Conservation (phyloP, 2,797 vertebrate genomes). For the Clarias pachynema region DNA sequence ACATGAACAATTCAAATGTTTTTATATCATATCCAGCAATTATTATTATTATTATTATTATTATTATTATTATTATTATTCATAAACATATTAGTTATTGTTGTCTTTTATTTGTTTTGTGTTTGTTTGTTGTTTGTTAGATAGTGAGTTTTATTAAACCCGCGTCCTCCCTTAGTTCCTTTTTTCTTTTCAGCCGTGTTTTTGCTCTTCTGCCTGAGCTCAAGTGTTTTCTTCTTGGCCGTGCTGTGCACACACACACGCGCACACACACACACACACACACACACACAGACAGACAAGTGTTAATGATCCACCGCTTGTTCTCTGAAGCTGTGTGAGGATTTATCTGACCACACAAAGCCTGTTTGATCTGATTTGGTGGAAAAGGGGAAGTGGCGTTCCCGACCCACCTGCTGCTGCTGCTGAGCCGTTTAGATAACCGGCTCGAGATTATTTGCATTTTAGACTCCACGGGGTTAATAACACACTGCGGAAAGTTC, state of each 20-base stretch:
- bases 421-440: conserved; percentile 38
- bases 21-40: background rate
- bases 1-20: background rate
- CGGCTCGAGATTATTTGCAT: conserved; percentile 41
- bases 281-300: background rate
- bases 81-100: too few relatives aligned
- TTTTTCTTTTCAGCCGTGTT: background rate
- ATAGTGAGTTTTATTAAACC: background rate
- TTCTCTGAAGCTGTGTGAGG: background rate
- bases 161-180: background rate
- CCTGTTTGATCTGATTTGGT: conserved; percentile 19
- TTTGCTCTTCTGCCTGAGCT: background rate
- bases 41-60: background rate
- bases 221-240: background rate
- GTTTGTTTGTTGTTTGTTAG: background rate
- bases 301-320: conserved; percentile 10
- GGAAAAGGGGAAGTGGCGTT: conserved; percentile 39
- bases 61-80: background rate
- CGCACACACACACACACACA: too few relatives aligned
- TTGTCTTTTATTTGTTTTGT: background rate
- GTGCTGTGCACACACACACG: background rate
- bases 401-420: conserved; percentile 32
- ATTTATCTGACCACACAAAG: conserved; percentile 15
- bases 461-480: conserved; percentile 34
- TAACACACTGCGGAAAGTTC: conserved; percentile 33